Percentiles rank a stretch among this genome's conserved stretches.
These are phyloP conservation scores for Calephelis perditalis DNA, from an alignment of 2,888 invertebrate species.

Conservation along the genomic window DNA sequence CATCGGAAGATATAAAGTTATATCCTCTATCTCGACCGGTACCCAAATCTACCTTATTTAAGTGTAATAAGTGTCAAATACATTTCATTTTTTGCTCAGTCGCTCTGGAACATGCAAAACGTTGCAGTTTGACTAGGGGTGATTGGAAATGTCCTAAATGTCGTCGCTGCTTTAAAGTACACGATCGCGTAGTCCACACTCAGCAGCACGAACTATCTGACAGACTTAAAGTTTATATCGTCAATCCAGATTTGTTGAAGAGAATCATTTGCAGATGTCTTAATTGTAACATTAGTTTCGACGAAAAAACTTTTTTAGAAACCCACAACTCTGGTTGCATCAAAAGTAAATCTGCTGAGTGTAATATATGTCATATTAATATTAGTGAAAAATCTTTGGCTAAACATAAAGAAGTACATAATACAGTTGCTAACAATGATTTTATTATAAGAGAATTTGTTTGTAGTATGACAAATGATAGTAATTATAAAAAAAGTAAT, in stretches of 20 bases:
- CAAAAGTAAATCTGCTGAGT: slow-evolving; percentile 22
- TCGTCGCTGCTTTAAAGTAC: slow-evolving; percentile 31
- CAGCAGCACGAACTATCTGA: slow-evolving; percentile 39
- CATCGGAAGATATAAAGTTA: neutral
- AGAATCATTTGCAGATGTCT: slow-evolving; percentile 39
- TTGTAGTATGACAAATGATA: slow-evolving; percentile 1
- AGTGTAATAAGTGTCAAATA: slow-evolving; percentile 30
- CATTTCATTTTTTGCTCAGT: slow-evolving; percentile 25
- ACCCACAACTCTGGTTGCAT: slow-evolving; percentile 34
- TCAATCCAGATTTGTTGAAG: slow-evolving; percentile 30
- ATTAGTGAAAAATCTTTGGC: slow-evolving; percentile 22
- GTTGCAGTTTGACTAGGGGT: slow-evolving; percentile 20
- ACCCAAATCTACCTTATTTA: slow-evolving; percentile 27
- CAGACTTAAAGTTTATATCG: slow-evolving; percentile 37
- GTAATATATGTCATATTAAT: slow-evolving; percentile 34
- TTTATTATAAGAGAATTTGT: slow-evolving; percentile 21
- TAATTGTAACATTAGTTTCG: slow-evolving; percentile 38
- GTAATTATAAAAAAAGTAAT: neutral
- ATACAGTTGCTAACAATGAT: slow-evolving; percentile 7
- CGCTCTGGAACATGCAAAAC: slow-evolving; percentile 24
- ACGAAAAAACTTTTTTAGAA: slow-evolving; percentile 34
- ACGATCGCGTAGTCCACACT: slow-evolving; percentile 35
- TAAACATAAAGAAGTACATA: slow-evolving; percentile 32
- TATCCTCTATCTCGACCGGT: slow-evolving; percentile 14
- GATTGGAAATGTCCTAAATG: slow-evolving; percentile 35